These are phyloP conservation scores for Miltochrista miniata DNA, from an alignment of 2,888 invertebrate species.

Conservation along the genomic window DNA sequence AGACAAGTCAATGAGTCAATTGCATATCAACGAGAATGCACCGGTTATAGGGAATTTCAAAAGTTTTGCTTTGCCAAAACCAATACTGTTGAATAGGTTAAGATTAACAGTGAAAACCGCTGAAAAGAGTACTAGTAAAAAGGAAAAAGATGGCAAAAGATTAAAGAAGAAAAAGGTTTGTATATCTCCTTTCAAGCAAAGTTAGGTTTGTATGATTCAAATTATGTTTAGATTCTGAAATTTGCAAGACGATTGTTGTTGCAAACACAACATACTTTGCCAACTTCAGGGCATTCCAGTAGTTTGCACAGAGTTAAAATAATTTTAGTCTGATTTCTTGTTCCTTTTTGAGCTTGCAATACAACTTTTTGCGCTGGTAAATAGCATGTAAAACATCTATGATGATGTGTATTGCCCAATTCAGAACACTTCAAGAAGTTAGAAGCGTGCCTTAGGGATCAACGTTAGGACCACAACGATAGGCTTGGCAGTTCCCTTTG, in stretches of 20 bases:
- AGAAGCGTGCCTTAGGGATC: too few relatives aligned
- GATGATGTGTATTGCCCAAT: too few relatives aligned
- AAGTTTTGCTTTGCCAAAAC: conserved; percentile 80
- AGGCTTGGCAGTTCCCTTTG: too few relatives aligned
- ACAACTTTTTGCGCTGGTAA: conserved; percentile 14
- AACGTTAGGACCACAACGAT: too few relatives aligned
- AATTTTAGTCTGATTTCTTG: too few relatives aligned
- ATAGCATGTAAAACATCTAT: background rate
- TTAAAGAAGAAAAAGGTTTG: conserved; percentile 73
- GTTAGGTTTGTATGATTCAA: too few relatives aligned
- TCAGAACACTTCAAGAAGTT: too few relatives aligned
- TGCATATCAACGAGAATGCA: conserved; percentile 58
- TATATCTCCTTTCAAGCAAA: conserved; percentile 35
- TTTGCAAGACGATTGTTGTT: too few relatives aligned
- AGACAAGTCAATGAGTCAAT: conserved; percentile 40
- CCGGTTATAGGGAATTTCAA: conserved; percentile 77
- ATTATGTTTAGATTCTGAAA: too few relatives aligned
- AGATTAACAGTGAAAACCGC: conserved; percentile 68
- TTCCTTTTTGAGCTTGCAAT: conserved; percentile 1
- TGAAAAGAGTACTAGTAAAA: conserved; percentile 55
- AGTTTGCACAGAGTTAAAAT: too few relatives aligned
- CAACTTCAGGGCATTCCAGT: too few relatives aligned
- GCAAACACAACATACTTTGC: too few relatives aligned
- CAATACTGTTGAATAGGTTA: conserved; percentile 74
- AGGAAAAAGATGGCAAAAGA: conserved; percentile 51